Base-by-base conservation (phyloP, 2,797 vertebrate species). In the Leuciscus waleckii region DNA sequence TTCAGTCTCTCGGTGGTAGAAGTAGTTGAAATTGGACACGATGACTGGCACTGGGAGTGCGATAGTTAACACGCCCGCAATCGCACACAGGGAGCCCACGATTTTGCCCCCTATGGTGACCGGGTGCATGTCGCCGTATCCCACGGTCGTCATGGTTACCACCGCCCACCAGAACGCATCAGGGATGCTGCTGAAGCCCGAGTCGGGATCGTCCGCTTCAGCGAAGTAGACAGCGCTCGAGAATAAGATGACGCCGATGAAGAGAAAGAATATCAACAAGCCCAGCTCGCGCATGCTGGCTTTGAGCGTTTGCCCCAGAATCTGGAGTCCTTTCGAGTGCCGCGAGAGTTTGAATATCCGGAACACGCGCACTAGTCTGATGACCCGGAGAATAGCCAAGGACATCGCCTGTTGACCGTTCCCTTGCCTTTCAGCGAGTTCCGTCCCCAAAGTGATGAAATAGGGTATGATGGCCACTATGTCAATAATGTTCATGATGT, bases 161-260 rank as follows among this genome's bases (percentile, higher is more conserved):
- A 99, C 98, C 0, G 98, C 98, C 98, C 98, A 99, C 98, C 98
- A 99, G 95, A 99, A 99, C 1, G 98, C 98, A 37, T 99, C 98
- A 0, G 98, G 98, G 90, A 99, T 99, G 93, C 98, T 99, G 89
- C 88, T 98, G 92, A 99, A 99, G 6, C 97, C 96, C 0, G 98
- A 98, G 1, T 96, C 95, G 23, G 97, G 98, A 93, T 99, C 98
- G 13, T 99, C 98, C 0, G 98, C 98, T 79, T 99, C 98, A 0
- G 98, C 98, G 4, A 99, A 99, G 92, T 98, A 99, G 7, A 99
- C 98, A 0, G 98, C 98, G 3, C 98, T 99, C 89, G 98, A 99
- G 94, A 99, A 99, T 23, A 99, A 95, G 90, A 99, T 99, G 91
- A 99, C 98, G 0, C 98, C 98, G 0, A 99, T 99, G 86, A 99